Conservation (phyloP, 2,888 invertebrate genomes). For the Clepsis dumicolana region DNA sequence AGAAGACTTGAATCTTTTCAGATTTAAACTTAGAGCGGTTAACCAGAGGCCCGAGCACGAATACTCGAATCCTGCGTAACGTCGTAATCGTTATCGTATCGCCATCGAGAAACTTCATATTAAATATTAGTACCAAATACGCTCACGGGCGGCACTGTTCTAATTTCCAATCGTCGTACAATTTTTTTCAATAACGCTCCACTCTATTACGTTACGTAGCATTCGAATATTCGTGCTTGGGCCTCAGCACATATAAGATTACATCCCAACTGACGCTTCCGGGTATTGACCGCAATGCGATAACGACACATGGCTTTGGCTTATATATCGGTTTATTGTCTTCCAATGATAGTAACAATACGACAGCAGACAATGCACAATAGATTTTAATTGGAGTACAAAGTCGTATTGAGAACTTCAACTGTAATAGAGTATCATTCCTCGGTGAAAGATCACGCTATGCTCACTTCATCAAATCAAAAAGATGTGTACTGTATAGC, state of each 20-base stretch:
- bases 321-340: slow-evolving; percentile 1
- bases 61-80: no score
- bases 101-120: no score
- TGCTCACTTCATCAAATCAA: background rate
- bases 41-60: no score
- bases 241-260: background rate
- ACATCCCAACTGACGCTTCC: background rate
- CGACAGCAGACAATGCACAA: slow-evolving; percentile 2
- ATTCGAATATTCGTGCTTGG: no score
- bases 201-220: no score
- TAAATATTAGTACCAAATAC: no score
- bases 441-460: background rate
- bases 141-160: no score
- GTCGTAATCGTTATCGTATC: no score
- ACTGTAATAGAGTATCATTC: background rate
- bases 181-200: no score
- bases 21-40: no score
- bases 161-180: no score
- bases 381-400: slow-evolving; percentile 8
- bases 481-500: background rate
- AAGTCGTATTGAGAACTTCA: background rate
- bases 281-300: background rate
- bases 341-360: background rate
- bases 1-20: no score
- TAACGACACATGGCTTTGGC: background rate